Evolutionary conservation across 2,888 invertebrate species (phyloP).

Genomic region (Helleia helle): DNA sequence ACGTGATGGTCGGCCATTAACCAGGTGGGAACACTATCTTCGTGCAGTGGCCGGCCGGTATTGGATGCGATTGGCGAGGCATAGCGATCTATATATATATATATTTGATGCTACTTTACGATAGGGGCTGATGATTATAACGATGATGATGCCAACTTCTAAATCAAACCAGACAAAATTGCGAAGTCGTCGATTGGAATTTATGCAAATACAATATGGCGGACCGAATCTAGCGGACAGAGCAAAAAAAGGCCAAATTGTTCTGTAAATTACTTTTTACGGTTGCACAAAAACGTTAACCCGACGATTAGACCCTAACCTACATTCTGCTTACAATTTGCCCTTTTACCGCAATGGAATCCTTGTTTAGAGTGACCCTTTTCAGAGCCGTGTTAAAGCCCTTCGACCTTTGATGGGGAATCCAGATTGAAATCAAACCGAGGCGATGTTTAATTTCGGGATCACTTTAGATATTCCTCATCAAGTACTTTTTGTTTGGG

Average conservation of each 20-base stretch:
- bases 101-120: too few species aligned
- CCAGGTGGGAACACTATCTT: too few species aligned
- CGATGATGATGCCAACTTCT: too few species aligned
- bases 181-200: too few species aligned
- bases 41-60: too few species aligned
- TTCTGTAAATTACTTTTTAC: slow-evolving; percentile 1
- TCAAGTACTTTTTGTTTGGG: background rate
- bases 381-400: background rate
- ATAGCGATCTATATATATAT: too few species aligned
- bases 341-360: background rate
- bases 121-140: background rate
- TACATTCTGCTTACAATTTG: slow-evolving; percentile 2
- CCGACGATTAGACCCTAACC: background rate
- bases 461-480: background rate
- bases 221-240: background rate
- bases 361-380: slow-evolving; percentile 5
- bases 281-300: background rate
- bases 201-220: too few species aligned
- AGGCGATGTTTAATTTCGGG: background rate
- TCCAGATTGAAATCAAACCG: background rate
- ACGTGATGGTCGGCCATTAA: too few species aligned
- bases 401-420: background rate
- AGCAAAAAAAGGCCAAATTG: background rate
- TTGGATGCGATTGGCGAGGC: too few species aligned
- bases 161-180: too few species aligned